A percentile compares a stretch with the other conserved stretches of the same genome.
Evolutionary conservation across 2,113 vertebrate species (phyloP).

Genomic region (Callipepla californica): DNA sequence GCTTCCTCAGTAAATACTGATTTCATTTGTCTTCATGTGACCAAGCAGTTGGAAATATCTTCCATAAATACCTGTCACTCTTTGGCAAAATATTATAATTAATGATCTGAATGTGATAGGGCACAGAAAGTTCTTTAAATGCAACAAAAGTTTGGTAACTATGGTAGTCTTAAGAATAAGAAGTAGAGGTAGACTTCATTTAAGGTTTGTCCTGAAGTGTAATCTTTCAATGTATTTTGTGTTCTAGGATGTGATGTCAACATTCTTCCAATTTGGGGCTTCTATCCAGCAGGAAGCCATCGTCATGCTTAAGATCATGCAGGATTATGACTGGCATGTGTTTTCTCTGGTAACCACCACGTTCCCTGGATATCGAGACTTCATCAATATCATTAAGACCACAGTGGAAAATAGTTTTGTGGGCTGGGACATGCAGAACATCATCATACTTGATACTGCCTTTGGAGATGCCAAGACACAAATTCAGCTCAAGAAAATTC

Average conservation of each 20-base stretch:
- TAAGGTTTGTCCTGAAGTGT: neutral
- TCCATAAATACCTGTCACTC: fast-evolving
- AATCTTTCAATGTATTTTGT: conserved; percentile 31
- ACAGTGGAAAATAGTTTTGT: conserved; percentile 99
- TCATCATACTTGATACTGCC: conserved; percentile 90
- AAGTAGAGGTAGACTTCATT: neutral
- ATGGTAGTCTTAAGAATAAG: neutral
- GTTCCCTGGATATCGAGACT: conserved; percentile 96
- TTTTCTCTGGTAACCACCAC: conserved; percentile 98
- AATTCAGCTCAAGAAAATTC: conserved; percentile 97
- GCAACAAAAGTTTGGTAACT: neutral
- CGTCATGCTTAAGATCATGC: conserved; percentile 98
- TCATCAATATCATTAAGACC: conserved; percentile 94
- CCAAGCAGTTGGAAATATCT: neutral
- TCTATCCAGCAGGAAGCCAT: conserved; percentile 98
- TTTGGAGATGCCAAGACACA: conserved; percentile 91
- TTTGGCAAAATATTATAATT: neutral
- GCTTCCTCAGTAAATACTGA: neutral
- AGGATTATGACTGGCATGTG: conserved; percentile 98
- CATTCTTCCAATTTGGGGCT: conserved; percentile 98
- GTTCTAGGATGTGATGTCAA: conserved; percentile 92
- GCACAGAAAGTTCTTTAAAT: neutral
- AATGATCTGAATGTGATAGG: neutral
- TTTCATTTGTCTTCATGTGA: neutral
- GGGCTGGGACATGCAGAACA: conserved; percentile 96